These are phyloP conservation scores for Muscina levida DNA, from an alignment of 2,888 invertebrate species.

Conservation along the genomic window DNA sequence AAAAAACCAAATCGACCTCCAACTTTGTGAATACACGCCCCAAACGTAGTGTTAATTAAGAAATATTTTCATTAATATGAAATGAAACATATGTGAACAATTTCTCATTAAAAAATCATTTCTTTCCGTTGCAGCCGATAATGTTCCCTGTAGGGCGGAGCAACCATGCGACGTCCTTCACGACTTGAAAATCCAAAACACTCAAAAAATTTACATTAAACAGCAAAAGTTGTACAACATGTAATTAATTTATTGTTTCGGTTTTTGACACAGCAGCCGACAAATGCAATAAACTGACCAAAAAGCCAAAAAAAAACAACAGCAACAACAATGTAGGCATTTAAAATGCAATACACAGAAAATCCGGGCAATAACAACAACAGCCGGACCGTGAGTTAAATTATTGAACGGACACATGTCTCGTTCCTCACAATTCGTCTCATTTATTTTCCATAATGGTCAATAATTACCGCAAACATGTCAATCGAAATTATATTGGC, in stretches of 20 bases:
- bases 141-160: not conserved
- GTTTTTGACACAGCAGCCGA: slow-evolving; percentile 21
- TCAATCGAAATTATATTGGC: slow-evolving; percentile 75
- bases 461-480: slow-evolving; percentile 78
- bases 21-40: too few relatives aligned
- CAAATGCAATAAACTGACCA: slow-evolving; percentile 6
- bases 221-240: slow-evolving; percentile 39
- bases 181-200: slow-evolving; percentile 6
- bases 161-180: not conserved
- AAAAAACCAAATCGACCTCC: too few relatives aligned
- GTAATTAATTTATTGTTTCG: slow-evolving; percentile 54
- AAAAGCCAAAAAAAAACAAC: slow-evolving; percentile 15
- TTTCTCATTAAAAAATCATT: slow-evolving; percentile 14
- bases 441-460: slow-evolving; percentile 76
- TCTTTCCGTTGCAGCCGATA: not conserved
- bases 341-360: slow-evolving; percentile 25
- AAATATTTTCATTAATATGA: not conserved
- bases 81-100: slow-evolving; percentile 15
- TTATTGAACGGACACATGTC: slow-evolving; percentile 61
- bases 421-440: slow-evolving; percentile 65
- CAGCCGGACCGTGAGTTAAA: not conserved
- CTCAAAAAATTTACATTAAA: slow-evolving; percentile 12
- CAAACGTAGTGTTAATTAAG: too few relatives aligned
- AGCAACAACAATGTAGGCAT: slow-evolving; percentile 6
- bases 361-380: not conserved